Percentiles rank a stretch among this genome's conserved stretches.
Conservation (phyloP, 2,888 invertebrate species). For the Trachelus tabidus region DNA sequence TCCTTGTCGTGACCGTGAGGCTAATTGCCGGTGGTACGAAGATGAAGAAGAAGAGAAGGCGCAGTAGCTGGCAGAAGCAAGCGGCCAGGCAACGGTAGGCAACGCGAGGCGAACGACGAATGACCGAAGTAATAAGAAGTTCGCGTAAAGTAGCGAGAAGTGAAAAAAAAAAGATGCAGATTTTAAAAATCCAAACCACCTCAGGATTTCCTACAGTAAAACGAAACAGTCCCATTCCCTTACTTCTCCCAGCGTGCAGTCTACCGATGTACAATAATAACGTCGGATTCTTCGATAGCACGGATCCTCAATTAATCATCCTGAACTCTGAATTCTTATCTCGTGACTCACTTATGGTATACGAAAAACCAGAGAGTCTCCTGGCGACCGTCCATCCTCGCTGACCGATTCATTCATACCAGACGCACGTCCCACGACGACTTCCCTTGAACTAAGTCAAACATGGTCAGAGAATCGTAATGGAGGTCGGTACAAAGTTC, state of each 20-base stretch:
- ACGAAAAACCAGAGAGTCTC: background rate
- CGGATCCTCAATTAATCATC: background rate
- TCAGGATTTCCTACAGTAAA: background rate
- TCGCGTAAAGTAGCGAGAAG: background rate
- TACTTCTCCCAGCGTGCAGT: background rate
- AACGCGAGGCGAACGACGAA: constrained; percentile 6
- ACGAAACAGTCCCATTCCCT: background rate
- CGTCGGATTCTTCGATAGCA: background rate
- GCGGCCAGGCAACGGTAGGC: constrained; percentile 3
- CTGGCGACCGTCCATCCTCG: background rate
- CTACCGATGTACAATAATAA: background rate
- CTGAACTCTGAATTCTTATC: background rate
- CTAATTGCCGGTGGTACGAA: constrained; percentile 56
- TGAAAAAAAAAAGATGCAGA: background rate
- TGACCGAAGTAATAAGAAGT: background rate
- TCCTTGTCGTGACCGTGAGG: constrained; percentile 60
- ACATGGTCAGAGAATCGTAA: background rate
- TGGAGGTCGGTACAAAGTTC: background rate
- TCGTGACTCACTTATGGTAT: background rate
- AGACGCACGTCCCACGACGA: background rate
- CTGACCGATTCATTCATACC: background rate
- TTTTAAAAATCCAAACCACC: background rate
- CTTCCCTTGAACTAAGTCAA: background rate
- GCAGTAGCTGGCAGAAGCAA: constrained; percentile 30
- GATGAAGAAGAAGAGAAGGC: constrained; percentile 28